phyloP scores from a whole-genome alignment of 1,140 invertebrate genomes.

The Nomia melanderi region DNA sequence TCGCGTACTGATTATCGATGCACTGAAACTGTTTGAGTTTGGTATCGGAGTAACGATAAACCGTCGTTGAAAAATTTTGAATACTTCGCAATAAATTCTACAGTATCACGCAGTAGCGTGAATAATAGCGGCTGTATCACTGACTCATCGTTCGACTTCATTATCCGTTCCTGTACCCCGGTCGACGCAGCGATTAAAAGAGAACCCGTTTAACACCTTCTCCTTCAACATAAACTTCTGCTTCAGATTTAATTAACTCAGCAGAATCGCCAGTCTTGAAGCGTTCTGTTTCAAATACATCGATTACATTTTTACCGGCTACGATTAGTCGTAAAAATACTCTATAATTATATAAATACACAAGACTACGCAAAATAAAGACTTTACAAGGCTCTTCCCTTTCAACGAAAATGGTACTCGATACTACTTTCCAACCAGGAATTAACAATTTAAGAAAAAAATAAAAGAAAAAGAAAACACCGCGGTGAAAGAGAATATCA shows the following conservation, averaged over 20 bases:
- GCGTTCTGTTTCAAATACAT: background rate
- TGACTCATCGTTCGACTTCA: background rate
- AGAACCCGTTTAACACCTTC: background rate
- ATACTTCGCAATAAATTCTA: background rate
- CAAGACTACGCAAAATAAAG: too few species aligned
- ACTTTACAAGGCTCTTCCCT: too few species aligned
- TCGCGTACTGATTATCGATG: background rate
- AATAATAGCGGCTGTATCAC: constrained; percentile 18
- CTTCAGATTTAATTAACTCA: background rate
- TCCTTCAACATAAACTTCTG: background rate
- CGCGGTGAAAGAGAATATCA: background rate
- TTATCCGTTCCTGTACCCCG: background rate
- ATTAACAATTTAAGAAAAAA: too few species aligned
- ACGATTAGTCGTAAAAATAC: background rate
- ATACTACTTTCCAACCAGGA: too few species aligned
- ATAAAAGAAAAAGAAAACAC: background rate
- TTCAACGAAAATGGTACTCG: too few species aligned
- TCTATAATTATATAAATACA: background rate
- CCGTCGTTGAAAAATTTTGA: background rate
- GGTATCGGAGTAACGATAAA: background rate
- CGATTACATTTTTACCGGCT: background rate
- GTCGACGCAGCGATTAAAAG: background rate
- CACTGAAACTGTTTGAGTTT: background rate
- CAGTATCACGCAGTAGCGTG: constrained; percentile 7
- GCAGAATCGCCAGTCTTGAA: background rate